phyloP scores from a whole-genome alignment of 2,888 invertebrate genomes.

The Caenorhabditis macrosperma region DNA sequence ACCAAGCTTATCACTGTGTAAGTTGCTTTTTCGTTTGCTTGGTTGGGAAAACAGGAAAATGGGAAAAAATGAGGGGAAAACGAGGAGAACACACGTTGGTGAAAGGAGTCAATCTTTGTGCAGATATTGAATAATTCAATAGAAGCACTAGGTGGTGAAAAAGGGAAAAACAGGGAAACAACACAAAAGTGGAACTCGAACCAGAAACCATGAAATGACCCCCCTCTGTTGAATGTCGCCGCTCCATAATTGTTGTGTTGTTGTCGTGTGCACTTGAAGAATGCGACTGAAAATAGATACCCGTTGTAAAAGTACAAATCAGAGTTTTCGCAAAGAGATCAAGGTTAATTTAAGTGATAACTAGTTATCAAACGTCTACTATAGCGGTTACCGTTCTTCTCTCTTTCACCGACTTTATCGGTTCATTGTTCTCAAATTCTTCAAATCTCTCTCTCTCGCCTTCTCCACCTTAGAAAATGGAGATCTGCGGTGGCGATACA shows the following conservation, averaged over 20 bases:
- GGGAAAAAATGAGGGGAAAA: not conserved
- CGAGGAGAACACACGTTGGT: not conserved
- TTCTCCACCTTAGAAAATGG: constrained; percentile 17
- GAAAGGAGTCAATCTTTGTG: not conserved
- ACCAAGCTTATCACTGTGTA: constrained; percentile 7
- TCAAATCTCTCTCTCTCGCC: constrained; percentile 32
- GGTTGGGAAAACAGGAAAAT: not conserved
- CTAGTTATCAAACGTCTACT: not conserved
- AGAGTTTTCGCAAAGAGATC: too few relatives aligned
- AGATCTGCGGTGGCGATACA: constrained; percentile 41
- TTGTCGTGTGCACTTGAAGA: not conserved
- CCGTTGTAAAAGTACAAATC: not conserved
- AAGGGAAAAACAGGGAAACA: constrained; percentile 6
- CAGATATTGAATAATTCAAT: constrained; percentile 43
- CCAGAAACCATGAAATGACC: constrained; percentile 33
- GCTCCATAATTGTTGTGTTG: too few relatives aligned
- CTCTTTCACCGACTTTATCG: not conserved
- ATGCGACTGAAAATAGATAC: not conserved
- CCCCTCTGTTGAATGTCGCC: constrained; percentile 1
- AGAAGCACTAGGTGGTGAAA: constrained; percentile 31
- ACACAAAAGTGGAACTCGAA: constrained; percentile 6
- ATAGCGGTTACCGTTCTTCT: constrained; percentile 2
- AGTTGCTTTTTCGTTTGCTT: constrained; percentile 35
- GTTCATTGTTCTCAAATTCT: constrained; percentile 19
- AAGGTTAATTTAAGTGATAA: constrained; percentile 4